Evolutionary conservation across 2,113 vertebrate genomes (phyloP).

Genomic region (Delphinus delphis): DNA sequence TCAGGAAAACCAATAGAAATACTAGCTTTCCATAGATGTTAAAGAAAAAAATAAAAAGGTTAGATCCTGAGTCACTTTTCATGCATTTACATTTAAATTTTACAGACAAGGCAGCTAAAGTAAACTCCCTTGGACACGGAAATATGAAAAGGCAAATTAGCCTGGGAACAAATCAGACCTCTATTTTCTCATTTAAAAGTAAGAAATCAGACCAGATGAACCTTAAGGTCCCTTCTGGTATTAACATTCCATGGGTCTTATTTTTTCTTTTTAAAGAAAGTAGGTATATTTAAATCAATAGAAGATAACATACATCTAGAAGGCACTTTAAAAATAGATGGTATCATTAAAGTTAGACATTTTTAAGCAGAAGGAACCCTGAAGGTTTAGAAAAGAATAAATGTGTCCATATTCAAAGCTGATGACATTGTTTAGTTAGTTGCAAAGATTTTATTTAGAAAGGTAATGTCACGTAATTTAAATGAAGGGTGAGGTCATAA

Average conservation of each 20-base stretch:
- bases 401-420: not conserved
- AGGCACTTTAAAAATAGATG: not conserved
- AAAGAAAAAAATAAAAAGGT: not conserved
- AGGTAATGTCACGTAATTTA: not conserved
- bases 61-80: not conserved
- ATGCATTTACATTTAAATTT: not conserved
- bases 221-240: not conserved
- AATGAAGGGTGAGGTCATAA: not conserved
- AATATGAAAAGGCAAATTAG: not conserved
- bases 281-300: not conserved
- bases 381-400: not conserved
- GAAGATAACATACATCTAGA: not conserved
- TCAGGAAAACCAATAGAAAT: not conserved
- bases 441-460: not conserved
- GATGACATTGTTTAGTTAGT: not conserved
- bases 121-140: not conserved
- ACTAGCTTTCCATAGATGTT: not conserved
- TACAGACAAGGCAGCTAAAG: not conserved
- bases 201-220: not conserved
- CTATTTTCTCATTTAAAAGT: constrained; percentile 22
- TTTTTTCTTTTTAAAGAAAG: constrained; percentile 36
- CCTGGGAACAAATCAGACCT: not conserved
- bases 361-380: constrained; percentile 32
- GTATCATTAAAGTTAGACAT: not conserved
- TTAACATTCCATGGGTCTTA: not conserved